These are phyloP conservation scores for Megathymus violae DNA, from an alignment of 1,140 invertebrate genomes.

Conservation along the genomic window DNA sequence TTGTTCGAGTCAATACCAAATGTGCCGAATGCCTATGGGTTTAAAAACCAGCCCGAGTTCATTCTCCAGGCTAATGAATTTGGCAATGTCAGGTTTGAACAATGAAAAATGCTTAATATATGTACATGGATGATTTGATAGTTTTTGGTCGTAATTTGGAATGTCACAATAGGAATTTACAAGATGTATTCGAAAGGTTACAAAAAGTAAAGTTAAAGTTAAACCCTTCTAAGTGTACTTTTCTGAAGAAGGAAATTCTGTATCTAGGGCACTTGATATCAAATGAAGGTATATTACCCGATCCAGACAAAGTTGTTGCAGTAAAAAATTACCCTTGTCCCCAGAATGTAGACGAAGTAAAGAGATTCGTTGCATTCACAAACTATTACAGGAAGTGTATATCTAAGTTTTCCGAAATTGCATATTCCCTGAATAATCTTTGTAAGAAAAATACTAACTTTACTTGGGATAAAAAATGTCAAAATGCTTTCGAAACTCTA, in stretches of 20 bases:
- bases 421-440: not conserved
- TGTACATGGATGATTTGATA: slow-evolving; percentile 23
- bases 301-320: not conserved
- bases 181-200: slow-evolving; percentile 20
- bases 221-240: slow-evolving; percentile 22
- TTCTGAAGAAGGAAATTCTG: slow-evolving; percentile 7
- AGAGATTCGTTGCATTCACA: slow-evolving; percentile 3
- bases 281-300: not conserved
- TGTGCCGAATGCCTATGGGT: slow-evolving; percentile 36
- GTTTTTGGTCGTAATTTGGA: slow-evolving; percentile 20
- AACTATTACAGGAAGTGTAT: slow-evolving; percentile 14
- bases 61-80: slow-evolving; percentile 35
- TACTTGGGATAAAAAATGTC: slow-evolving; percentile 20
- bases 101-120: slow-evolving; percentile 36
- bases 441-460: not conserved
- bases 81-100: slow-evolving; percentile 23
- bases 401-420: not conserved
- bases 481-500: slow-evolving; percentile 57
- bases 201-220: slow-evolving; percentile 34
- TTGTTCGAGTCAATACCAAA: slow-evolving; percentile 34
- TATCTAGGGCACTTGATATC: slow-evolving; percentile 7
- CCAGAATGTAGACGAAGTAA: not conserved
- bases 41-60: slow-evolving; percentile 33
- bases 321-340: slow-evolving; percentile 2
- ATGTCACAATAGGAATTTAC: slow-evolving; percentile 30